Percentiles rank a stretch among this genome's conserved stretches.
phyloP scores from a whole-genome alignment of 2,113 vertebrate genomes.

The Prochilodus magdalenae region DNA sequence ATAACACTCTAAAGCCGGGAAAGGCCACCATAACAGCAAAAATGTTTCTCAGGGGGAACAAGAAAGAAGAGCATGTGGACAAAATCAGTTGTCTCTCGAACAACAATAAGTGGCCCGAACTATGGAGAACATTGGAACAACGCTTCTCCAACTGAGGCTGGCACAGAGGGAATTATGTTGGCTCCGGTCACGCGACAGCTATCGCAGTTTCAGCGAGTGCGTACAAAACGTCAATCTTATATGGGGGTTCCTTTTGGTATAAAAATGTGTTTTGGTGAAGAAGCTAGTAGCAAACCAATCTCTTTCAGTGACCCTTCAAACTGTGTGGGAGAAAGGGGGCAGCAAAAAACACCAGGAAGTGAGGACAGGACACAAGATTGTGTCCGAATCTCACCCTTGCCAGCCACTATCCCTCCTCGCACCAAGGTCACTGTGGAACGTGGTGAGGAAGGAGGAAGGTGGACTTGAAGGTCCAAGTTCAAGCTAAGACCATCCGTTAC shows the following conservation, averaged over 20 bases:
- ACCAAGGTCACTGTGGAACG: slow-evolving; percentile 31
- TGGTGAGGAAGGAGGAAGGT: slow-evolving; percentile 20
- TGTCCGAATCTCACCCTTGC: not conserved
- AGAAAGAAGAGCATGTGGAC: not conserved
- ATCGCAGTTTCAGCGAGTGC: not conserved
- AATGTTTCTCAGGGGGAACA: not conserved
- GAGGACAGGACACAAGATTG: not conserved
- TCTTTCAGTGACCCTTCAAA: not conserved
- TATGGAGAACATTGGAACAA: not conserved
- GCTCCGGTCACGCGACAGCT: not conserved
- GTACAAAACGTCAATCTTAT: not conserved
- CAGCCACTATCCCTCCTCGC: slow-evolving; percentile 5
- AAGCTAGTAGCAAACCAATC: not conserved
- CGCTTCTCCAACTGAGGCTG: not conserved
- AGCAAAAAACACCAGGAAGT: slow-evolving; percentile 33
- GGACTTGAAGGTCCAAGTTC: slow-evolving; percentile 4
- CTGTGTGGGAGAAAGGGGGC: not conserved
- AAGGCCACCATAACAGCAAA: not conserved
- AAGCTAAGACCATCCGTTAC: slow-evolving; percentile 32
- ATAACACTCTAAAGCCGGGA: not conserved
- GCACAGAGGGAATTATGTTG: not conserved
- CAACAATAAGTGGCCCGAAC: not conserved
- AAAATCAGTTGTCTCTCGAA: not conserved
- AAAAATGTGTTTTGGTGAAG: not conserved
- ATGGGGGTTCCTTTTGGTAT: no score